Evolutionary conservation across 2,797 vertebrate species (phyloP).

Genomic region (Mycteria americana): DNA sequence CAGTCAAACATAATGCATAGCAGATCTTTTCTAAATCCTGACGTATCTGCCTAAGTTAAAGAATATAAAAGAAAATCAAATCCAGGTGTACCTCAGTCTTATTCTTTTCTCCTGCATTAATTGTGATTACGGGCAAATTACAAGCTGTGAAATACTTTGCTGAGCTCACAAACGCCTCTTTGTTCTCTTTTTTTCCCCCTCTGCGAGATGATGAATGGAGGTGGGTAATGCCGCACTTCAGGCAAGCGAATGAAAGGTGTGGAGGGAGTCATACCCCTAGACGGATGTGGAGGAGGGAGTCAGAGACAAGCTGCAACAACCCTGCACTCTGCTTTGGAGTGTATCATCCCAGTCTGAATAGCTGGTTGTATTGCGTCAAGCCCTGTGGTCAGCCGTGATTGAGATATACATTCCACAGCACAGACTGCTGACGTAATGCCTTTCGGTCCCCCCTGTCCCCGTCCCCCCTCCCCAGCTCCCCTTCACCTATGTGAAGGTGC

Average conservation of each 20-base stretch:
- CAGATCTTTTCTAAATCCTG: background rate
- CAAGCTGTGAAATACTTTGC: background rate
- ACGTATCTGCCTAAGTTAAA: background rate
- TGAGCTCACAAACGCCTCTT: slow-evolving; percentile 15
- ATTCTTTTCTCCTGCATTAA: slow-evolving; percentile 9
- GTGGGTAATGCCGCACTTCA: slow-evolving; percentile 6
- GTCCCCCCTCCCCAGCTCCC: background rate
- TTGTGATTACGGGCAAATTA: background rate
- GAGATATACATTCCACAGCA: slow-evolving; percentile 30
- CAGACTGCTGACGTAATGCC: background rate
- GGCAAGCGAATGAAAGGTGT: slow-evolving; percentile 45
- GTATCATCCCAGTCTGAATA: background rate
- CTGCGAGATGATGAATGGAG: background rate
- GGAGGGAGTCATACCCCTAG: slow-evolving; percentile 12
- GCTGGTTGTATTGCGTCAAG: slow-evolving; percentile 25
- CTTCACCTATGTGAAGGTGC: background rate
- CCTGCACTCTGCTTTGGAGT: background rate
- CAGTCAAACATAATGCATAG: background rate
- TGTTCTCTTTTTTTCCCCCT: background rate
- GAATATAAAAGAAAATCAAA: slow-evolving; percentile 1
- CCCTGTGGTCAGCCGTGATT: background rate
- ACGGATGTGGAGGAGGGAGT: background rate
- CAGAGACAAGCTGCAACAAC: slow-evolving; percentile 2
- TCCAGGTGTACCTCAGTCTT: background rate
- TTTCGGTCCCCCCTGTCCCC: background rate